Evolutionary conservation across 53 echinoderm and acorn worm genomes (phyloP).

Genomic region (Echinarachnius parma): DNA sequence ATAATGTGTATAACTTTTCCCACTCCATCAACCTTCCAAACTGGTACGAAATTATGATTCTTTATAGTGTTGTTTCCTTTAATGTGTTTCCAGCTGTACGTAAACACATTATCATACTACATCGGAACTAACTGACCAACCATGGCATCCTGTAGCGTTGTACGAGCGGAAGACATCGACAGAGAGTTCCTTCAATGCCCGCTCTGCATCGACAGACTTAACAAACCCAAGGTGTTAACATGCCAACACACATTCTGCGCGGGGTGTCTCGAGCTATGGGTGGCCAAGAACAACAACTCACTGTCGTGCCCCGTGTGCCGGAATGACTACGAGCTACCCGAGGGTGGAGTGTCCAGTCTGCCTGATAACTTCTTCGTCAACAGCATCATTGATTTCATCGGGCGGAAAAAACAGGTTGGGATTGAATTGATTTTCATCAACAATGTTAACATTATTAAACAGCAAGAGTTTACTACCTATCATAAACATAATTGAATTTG

Average conservation of each 20-base stretch:
- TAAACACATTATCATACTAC: no score
- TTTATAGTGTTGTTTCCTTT: no score
- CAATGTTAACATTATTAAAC: no score
- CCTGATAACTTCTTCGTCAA: slow-evolving; percentile 99
- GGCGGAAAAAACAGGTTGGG: slow-evolving; percentile 75
- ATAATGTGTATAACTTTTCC: no score
- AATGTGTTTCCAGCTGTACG: no score
- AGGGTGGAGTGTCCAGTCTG: slow-evolving; percentile 63
- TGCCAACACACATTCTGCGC: slow-evolving; percentile 98
- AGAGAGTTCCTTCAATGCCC: slow-evolving; percentile 93
- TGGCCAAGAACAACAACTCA: slow-evolving; percentile 68
- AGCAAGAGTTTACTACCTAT: no score
- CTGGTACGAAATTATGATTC: no score
- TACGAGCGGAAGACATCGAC: slow-evolving; percentile 91
- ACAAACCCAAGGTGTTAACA: slow-evolving; percentile 81
- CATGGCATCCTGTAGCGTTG: slow-evolving; percentile 51
- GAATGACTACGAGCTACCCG: slow-evolving; percentile 73
- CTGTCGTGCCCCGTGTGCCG: slow-evolving; percentile 91
- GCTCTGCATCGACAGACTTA: slow-evolving; percentile 88
- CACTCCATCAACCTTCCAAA: no score
- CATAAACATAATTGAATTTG: no score
- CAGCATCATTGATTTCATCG: slow-evolving; percentile 96
- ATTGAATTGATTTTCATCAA: no score
- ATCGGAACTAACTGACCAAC: no score
- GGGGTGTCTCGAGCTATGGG: slow-evolving; percentile 88